Evolutionary conservation across 37 sponge, comb jelly and placozoan genomes (phyloP), one percentile per base, ranked within the genome.

Genomic region (Mnemiopsis leidyi): DNA sequence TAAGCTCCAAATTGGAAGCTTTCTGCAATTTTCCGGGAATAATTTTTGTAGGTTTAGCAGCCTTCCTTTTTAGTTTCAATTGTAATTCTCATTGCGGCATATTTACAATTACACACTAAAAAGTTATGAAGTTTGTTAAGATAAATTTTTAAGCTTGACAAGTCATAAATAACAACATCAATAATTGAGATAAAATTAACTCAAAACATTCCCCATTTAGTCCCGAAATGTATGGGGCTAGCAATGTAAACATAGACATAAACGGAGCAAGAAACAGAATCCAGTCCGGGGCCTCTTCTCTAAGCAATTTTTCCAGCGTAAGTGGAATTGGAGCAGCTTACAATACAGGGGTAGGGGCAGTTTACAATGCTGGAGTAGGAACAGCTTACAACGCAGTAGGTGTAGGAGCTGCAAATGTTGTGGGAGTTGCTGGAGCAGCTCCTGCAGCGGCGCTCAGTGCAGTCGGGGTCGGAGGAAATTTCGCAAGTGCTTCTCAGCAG

Each of bases 241-340:
- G 30, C 20, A 71, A 71, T 71, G 75, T 71, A 5, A 71, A 24
- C 20, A 71, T 71, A n/a, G 75, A 71, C 23, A 18, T 71, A 18
- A 71, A 71, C 75, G 30, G 30, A n/a, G 75, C 75, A 13, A n/a
- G 75, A 28, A 71, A 71, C 75, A 71, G 75, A 71, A 24, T 24
- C 20, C 3, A 23, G 3, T 71, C 75, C 3, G 75, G 75, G 3
- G 75, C 75, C 75, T 48, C 61, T 18, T 48, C 61, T 48, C 61
- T 48, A 5, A 71, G 75, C 75, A 71, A 71, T 24, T 71, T 28
- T 71, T 71, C 75, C 20, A 29, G 30, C 23, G n/a, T 28, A 7
- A 71, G 30, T 18, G 75, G 25, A 71, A 24, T 28, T 71, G 75
- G 75, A 28, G 75, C 20, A n/a, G 7, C 30, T 71, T n/a, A n/a